Base-by-base conservation (phyloP, 2,888 invertebrate genomes). In the Ephialtes manifestator region DNA sequence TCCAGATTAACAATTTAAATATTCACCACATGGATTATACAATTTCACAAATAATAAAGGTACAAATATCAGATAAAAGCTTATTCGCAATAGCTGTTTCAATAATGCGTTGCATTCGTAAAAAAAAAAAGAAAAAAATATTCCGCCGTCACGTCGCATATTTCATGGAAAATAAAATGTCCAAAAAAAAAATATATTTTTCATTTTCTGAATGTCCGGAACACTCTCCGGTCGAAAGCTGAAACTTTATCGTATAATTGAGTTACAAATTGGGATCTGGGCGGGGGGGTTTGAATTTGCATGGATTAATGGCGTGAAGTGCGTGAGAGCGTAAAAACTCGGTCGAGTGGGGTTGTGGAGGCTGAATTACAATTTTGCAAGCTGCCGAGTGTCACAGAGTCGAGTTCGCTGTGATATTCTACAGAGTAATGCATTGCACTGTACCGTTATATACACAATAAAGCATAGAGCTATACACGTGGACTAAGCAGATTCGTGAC, bases 341-440 rank as follows among this genome's bases (percentile, higher is more conserved):
- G 35, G 48, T 71, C 77, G 72, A 72, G 68, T 55, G 51, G 63
- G 65, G 31, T 43, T 39, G 10, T 10, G 20, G 35, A 31, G 35
- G 15, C 10, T 83, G 83, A 74, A 77, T 82, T 65, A 83, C 78
- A 80, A 80, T 84, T 76, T 84, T 65, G 65, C 83, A 71, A 76
- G 75, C 72, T 70, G 51, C 39, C 39, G 39, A 39, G 39, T 39
- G 39, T 39, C 39, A 39, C 39, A 1, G 39, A 39, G 39, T 39
- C 39, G 39, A 39, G 39, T 10, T 39, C 39, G 10, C 60, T 31
- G 60, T 51, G 13, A 51, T 70, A 51, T 60, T 46, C 46, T 18
- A 35, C 8, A 35, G n/a, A 4, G 65, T 39, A 39, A 18, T 39
- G 18, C 65, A 20, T 35, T 39, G 63, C 39, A 39, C 18, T 65